phyloP scores from a whole-genome alignment of 1,140 invertebrate genomes.

The Camponotus floridanus region DNA sequence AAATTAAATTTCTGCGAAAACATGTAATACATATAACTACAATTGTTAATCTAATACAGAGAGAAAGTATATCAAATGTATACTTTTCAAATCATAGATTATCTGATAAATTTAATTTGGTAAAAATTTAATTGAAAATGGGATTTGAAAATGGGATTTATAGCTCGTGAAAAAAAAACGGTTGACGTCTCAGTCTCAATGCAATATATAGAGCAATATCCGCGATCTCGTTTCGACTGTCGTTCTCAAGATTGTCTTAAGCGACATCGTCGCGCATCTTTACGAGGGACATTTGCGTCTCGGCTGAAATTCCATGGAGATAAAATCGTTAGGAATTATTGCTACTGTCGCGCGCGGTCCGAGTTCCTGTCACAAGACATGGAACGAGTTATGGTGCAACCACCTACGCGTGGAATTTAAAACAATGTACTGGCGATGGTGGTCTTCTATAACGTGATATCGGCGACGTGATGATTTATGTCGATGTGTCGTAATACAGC shows the following conservation, averaged over 20 bases:
- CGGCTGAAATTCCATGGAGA: slow-evolving; percentile 81
- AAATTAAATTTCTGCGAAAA: neutral
- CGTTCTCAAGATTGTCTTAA: slow-evolving; percentile 74
- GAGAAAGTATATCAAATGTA: neutral
- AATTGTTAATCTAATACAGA: neutral
- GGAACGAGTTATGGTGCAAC: slow-evolving; percentile 46
- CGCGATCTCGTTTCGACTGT: slow-evolving; percentile 28
- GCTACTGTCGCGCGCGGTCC: slow-evolving; percentile 72
- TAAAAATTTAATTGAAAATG: slow-evolving; percentile 19
- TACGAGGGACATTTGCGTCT: slow-evolving; percentile 81
- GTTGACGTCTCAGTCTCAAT: slow-evolving; percentile 14
- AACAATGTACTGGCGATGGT: slow-evolving; percentile 47
- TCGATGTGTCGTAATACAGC: slow-evolving; percentile 41
- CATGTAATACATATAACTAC: neutral
- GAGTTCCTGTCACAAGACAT: slow-evolving; percentile 14
- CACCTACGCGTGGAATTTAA: slow-evolving; percentile 56
- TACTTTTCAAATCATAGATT: neutral
- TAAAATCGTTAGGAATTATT: slow-evolving; percentile 83
- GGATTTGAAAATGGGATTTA: neutral
- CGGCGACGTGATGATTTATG: slow-evolving; percentile 58
- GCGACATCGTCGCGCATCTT: slow-evolving; percentile 81
- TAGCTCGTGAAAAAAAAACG: neutral
- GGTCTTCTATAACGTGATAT: slow-evolving; percentile 64
- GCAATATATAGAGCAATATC: slow-evolving; percentile 26
- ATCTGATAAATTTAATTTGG: neutral